phyloP scores from a whole-genome alignment of 1,140 invertebrate species.

The Pseudomyrmex dendroicus region DNA sequence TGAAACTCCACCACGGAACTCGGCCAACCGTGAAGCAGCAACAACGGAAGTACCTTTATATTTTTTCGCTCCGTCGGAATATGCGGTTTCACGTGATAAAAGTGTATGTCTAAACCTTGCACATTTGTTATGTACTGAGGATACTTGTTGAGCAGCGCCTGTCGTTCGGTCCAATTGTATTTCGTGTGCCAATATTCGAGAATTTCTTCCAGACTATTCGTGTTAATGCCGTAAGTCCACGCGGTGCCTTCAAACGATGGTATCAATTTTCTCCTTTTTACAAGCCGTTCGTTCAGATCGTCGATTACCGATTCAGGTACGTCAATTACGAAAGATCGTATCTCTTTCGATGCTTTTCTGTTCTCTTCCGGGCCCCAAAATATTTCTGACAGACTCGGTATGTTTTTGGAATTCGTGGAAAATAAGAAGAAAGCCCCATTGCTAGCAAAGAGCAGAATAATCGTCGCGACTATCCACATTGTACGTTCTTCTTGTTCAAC shows the following conservation, averaged over 20 bases:
- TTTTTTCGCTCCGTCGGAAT: conserved; percentile 81
- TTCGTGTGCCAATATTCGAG: conserved; percentile 90
- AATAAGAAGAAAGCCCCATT: no score
- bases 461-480: no score
- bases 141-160: conserved; percentile 89
- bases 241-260: conserved; percentile 86
- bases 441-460: no score
- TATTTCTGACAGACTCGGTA: conserved; percentile 73
- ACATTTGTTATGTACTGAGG: conserved; percentile 90
- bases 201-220: conserved; percentile 87
- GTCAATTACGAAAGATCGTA: conserved; percentile 85
- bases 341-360: conserved; percentile 78
- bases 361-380: conserved; percentile 84
- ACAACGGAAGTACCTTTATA: conserved; percentile 88
- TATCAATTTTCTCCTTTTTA: conserved; percentile 81
- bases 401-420: no score
- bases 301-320: conserved; percentile 78
- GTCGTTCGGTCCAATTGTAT: conserved; percentile 89
- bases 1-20: conserved; percentile 95
- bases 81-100: conserved; percentile 87
- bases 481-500: no score
- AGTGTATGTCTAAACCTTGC: conserved; percentile 90
- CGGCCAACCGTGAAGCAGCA: conserved; percentile 96
- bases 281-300: conserved; percentile 81
- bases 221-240: conserved; percentile 90